Conservation (phyloP, 2,113 vertebrate genomes). For the Oncorhynchus clarkii region DNA sequence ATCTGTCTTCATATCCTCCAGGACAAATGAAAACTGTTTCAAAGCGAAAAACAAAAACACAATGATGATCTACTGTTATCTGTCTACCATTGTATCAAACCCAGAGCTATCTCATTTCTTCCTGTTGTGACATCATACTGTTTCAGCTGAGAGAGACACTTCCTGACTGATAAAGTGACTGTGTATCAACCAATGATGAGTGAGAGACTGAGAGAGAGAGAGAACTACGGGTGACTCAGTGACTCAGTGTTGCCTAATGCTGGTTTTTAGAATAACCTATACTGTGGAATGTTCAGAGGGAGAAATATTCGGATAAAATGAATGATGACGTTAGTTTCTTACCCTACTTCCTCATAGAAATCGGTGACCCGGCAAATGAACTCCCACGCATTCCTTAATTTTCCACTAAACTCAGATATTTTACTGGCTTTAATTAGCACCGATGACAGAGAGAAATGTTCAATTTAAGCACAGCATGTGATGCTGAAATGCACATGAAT, state of each 20-base stretch:
- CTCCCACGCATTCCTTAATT: constrained; percentile 19
- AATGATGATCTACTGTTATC: not conserved
- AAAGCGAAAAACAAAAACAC: no score
- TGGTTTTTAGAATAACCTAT: not conserved
- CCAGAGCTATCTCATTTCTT: not conserved
- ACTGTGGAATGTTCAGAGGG: not conserved
- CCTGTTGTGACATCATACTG: not conserved
- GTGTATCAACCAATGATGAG: not conserved
- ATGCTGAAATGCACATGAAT: no score
- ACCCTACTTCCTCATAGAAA: no score
- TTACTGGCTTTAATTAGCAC: constrained; percentile 27
- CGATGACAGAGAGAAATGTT: constrained; percentile 26
- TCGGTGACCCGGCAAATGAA: no score
- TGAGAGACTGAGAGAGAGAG: no score
- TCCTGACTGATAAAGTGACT: not conserved
- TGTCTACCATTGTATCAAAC: not conserved
- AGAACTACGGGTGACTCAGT: no score
- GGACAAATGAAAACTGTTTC: no score
- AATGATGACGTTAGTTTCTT: no score
- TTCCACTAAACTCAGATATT: constrained; percentile 23
- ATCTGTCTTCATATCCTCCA: no score
- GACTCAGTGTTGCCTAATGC: not conserved
- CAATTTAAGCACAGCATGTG: no score
- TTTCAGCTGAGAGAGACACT: not conserved
- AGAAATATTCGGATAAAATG: not conserved